Percentiles rank a stretch among this genome's conserved stretches.
phyloP scores from a whole-genome alignment of 2,113 vertebrate species.

The Otis tarda region DNA sequence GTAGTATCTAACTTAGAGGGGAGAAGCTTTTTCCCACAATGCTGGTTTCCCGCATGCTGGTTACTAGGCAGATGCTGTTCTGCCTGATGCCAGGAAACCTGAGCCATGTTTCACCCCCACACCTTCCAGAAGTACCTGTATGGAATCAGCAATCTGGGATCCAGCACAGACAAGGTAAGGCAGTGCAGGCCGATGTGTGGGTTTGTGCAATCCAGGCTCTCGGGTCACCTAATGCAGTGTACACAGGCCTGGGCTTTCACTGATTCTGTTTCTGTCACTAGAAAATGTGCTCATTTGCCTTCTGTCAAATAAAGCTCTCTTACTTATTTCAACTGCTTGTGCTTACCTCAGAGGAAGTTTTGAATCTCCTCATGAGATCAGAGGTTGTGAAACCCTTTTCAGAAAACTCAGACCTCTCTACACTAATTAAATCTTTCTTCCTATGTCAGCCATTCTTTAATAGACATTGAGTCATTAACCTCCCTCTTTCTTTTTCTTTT shows the following conservation, averaged over 20 bases:
- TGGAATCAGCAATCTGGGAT: background rate
- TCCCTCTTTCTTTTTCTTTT: background rate
- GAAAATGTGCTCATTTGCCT: background rate
- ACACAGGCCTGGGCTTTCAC: background rate
- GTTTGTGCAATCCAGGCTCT: background rate
- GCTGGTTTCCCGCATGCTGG: fast-evolving
- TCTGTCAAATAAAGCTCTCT: background rate
- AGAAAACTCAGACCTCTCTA: background rate
- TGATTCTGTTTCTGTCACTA: background rate
- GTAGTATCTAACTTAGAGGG: background rate
- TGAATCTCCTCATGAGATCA: background rate
- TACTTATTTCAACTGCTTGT: background rate
- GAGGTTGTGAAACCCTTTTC: background rate
- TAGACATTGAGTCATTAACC: background rate
- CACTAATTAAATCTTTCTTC: background rate
- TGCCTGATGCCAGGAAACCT: background rate
- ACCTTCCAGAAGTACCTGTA: background rate
- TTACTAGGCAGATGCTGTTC: background rate
- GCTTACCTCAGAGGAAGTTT: background rate
- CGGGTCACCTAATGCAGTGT: background rate
- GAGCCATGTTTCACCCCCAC: background rate
- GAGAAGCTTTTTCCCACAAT: background rate
- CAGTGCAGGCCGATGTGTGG: background rate
- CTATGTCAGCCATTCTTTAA: background rate
- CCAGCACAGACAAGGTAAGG: background rate